Base-by-base conservation (phyloP, 2,797 vertebrate genomes). In the Sebastes taczanowskii region DNA sequence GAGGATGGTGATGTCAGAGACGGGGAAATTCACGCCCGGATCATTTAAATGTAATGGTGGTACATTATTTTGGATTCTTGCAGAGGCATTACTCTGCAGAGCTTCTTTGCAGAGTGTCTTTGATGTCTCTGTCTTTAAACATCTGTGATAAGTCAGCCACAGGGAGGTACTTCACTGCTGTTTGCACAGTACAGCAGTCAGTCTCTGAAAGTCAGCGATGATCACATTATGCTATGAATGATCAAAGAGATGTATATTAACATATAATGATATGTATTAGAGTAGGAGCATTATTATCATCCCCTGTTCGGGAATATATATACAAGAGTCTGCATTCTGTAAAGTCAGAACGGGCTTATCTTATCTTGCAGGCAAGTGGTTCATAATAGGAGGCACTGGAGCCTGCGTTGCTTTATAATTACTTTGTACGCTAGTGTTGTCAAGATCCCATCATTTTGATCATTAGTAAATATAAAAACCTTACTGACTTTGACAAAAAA, bases 171-270 rank as follows among this genome's bases (percentile, higher is more conserved):
- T 70, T 60, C 66, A 52, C 80, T 53, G 63, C 68, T 84, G 83
- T 83, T 74, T 81, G 71, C 77, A 79, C 30, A 1, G 65, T 55
- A 27, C 68, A 72, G 76, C 72, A 71, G 68, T 83, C 75, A 62
- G 78, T 46, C 42, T 46, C 71, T 80, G 38, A 82, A 32, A 84
- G 27, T 60, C 46, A 67, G n/a, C 5, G 32, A 79, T 32, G 73
- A 82, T 80, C 59, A 74, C 59, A 69, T 80, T 73, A 87, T 87
- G 81, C 71, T 86, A 82, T 73, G 74, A 77, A 83, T 81, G 80
- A 91, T 92, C 81, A 86, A 87, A 83, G 56, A 84, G 42, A 81
- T 78, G 65, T 87, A 66, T 84, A 78, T 86, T 68, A 60, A 66
- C 29, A 29, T 63, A 25, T 70, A 77, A 61, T 53, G 9, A 49